Evolutionary conservation across 2,797 vertebrate genomes (phyloP).

Genomic region (Paguma larvata): DNA sequence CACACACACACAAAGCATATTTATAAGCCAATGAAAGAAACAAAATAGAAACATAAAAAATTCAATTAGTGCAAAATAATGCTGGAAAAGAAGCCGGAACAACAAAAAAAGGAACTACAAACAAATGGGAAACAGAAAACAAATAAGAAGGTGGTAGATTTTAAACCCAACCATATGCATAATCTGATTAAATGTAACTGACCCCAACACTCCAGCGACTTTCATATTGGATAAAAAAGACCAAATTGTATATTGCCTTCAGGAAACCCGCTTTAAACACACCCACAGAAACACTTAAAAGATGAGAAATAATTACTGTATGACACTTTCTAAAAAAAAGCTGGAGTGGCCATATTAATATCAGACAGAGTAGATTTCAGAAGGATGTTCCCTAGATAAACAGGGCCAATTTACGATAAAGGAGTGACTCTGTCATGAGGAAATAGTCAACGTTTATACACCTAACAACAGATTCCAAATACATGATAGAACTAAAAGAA

Average conservation of each 20-base stretch:
- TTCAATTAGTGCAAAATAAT: neutral
- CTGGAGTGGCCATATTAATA: neutral
- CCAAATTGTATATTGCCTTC: neutral
- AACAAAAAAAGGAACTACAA: neutral
- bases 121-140: neutral
- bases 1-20: neutral
- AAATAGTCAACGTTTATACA: neutral
- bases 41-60: neutral
- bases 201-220: neutral
- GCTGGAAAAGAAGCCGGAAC: neutral
- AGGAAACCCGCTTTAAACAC: neutral
- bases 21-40: neutral
- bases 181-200: neutral
- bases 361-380: neutral
- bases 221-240: neutral
- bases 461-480: neutral
- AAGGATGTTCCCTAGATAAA: neutral
- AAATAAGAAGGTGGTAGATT: neutral
- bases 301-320: neutral
- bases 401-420: neutral
- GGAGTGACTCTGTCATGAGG: neutral
- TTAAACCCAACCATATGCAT: neutral
- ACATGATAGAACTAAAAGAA: neutral
- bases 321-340: neutral
- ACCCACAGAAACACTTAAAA: neutral